These are phyloP conservation scores for Periophthalmus magnuspinnatus DNA, from an alignment of 2,797 vertebrate species.

Conservation along the genomic window DNA sequence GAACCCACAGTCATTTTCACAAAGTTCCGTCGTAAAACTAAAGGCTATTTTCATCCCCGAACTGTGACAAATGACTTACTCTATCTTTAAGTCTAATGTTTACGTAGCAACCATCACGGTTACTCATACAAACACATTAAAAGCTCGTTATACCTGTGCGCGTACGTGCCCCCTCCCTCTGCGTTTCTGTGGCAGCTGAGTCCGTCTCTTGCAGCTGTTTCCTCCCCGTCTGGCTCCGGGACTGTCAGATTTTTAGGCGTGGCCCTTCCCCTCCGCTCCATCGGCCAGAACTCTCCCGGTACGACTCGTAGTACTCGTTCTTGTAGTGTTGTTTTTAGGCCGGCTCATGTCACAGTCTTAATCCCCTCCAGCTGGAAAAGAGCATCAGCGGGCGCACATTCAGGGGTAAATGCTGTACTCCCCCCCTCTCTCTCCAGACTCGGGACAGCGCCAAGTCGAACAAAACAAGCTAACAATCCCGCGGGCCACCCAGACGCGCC, in stretches of 20 bases:
- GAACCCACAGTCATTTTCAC: too few species aligned
- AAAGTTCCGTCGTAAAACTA: too few species aligned
- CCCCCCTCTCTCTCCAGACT: neutral
- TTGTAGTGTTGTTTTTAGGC: conserved; percentile 58
- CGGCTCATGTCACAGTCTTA: conserved; percentile 63
- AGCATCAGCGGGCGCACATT: conserved; percentile 52
- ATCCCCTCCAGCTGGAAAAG: conserved; percentile 66
- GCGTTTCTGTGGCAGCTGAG: conserved; percentile 26
- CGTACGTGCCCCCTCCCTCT: conserved; percentile 11
- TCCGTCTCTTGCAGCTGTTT: conserved; percentile 52
- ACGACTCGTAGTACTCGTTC: conserved; percentile 27
- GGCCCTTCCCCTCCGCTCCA: conserved; percentile 53
- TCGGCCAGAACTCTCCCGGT: conserved; percentile 49
- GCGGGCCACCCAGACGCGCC: conserved; percentile 58
- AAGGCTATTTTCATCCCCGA: neutral
- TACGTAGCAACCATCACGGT: conserved; percentile 5
- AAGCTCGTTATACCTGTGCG: conserved; percentile 11
- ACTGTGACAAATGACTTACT: neutral
- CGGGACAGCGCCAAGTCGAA: conserved; percentile 18
- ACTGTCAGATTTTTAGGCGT: conserved; percentile 71
- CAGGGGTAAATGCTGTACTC: conserved; percentile 22
- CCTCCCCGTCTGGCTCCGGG: conserved; percentile 27
- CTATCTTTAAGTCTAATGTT: neutral
- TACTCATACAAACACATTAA: conserved; percentile 6
- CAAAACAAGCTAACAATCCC: conserved; percentile 53